A percentile compares a stretch with the other conserved stretches of the same genome.
These are phyloP conservation scores for Tauraco erythrolophus DNA, from an alignment of 2,113 vertebrate genomes.

Conservation along the genomic window DNA sequence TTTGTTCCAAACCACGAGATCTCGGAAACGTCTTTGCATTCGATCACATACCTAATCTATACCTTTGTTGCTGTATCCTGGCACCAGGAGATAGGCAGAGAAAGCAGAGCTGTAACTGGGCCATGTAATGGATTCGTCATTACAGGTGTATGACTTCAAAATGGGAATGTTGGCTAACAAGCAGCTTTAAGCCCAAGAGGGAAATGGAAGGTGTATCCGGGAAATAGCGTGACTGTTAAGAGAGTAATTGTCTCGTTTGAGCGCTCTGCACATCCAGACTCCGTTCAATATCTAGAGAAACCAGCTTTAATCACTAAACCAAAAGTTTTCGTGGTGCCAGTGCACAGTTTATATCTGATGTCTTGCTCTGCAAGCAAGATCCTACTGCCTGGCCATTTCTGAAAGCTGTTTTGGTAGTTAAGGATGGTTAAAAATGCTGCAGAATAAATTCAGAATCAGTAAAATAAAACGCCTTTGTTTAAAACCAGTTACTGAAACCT, in stretches of 20 bases:
- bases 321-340: not conserved
- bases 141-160: not conserved
- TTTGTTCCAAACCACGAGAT: rapidly evolving
- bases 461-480: not conserved
- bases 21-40: not conserved
- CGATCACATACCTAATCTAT: not conserved
- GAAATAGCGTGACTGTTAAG: not conserved
- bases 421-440: not conserved
- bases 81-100: not conserved
- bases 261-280: not conserved
- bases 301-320: not conserved
- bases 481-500: not conserved
- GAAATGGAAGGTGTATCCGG: not conserved
- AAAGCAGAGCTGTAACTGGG: not conserved
- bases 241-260: not conserved
- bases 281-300: not conserved
- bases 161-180: not conserved
- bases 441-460: not conserved
- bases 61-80: not conserved
- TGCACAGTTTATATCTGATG: not conserved
- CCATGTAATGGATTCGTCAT: not conserved
- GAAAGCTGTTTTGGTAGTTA: not conserved
- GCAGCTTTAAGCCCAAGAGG: not conserved
- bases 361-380: not conserved
- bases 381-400: not conserved